These are phyloP conservation scores for Eclectus roratus DNA, from an alignment of 2,113 vertebrate genomes.

Conservation along the genomic window DNA sequence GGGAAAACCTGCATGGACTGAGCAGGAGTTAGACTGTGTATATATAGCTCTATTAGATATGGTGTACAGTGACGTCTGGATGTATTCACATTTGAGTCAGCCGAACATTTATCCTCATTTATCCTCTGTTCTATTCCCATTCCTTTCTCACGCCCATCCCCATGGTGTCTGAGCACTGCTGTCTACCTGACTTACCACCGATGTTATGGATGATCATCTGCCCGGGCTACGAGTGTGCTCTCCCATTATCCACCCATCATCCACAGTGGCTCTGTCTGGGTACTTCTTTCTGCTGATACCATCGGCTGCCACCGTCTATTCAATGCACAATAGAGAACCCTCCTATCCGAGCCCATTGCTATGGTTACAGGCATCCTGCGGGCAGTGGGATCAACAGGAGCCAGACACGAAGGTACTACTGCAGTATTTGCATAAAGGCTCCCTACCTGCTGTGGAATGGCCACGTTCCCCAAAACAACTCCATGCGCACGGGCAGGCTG, in stretches of 20 bases:
- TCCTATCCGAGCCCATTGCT: conserved; percentile 38
- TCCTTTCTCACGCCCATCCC: not conserved
- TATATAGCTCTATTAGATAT: not conserved
- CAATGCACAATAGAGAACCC: not conserved
- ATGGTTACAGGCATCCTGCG: conserved; percentile 39
- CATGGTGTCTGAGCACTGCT: not conserved
- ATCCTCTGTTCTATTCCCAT: not conserved
- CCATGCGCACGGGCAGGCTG: not conserved
- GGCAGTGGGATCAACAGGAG: conserved; percentile 47
- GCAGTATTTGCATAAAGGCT: conserved; percentile 38
- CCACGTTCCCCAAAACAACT: not conserved
- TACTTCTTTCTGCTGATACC: not conserved
- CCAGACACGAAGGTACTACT: conserved; percentile 22
- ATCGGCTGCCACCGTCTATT: conserved; percentile 30
- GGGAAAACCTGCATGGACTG: not conserved
- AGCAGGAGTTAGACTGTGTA: not conserved
- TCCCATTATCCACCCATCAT: conserved; percentile 8
- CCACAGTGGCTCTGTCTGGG: not conserved
- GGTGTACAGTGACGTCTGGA: not conserved
- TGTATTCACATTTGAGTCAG: not conserved
- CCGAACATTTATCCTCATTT: not conserved
- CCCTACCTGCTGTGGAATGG: conserved; percentile 9
- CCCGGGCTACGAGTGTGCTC: not conserved
- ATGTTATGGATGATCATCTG: not conserved
- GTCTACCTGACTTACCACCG: not conserved